These are phyloP conservation scores for Cryptophagus acutangulus DNA, from an alignment of 2,888 invertebrate species.

Conservation along the genomic window DNA sequence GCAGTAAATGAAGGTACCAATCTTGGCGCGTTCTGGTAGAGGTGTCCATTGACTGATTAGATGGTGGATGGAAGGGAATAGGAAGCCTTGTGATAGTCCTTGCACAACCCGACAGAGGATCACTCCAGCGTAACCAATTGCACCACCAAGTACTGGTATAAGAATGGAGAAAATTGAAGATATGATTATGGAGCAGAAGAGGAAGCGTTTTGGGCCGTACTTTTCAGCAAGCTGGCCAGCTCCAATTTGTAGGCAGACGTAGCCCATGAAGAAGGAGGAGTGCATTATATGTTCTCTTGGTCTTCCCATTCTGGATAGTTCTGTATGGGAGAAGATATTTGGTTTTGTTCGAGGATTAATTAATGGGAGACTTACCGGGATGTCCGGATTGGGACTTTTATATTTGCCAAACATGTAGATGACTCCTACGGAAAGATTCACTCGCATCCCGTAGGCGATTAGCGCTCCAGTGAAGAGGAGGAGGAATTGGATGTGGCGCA, in stretches of 20 bases:
- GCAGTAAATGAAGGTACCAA: conserved; percentile 61
- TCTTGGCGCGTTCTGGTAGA: conserved; percentile 59
- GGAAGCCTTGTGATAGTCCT: conserved; percentile 69
- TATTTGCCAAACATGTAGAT: conserved; percentile 61
- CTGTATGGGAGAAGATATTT: conserved; percentile 12
- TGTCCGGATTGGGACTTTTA: neutral
- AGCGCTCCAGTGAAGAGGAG: conserved; percentile 58
- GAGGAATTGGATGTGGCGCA: conserved; percentile 62
- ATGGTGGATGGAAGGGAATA: conserved; percentile 67
- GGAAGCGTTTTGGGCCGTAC: conserved; percentile 69
- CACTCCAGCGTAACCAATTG: conserved; percentile 58
- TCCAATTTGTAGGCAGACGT: conserved; percentile 66
- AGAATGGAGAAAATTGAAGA: conserved; percentile 63
- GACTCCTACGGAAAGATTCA: conserved; percentile 65
- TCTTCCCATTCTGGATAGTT: conserved; percentile 23
- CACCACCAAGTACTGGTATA: conserved; percentile 61
- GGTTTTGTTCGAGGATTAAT: neutral
- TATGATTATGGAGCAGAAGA: conserved; percentile 53
- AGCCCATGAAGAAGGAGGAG: conserved; percentile 78
- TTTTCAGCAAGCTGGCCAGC: conserved; percentile 65
- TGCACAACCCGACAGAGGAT: conserved; percentile 63
- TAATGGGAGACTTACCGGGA: neutral
- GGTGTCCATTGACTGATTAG: conserved; percentile 73
- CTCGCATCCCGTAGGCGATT: conserved; percentile 59
- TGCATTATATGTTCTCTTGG: conserved; percentile 50